Evolutionary conservation across 2,797 vertebrate species (phyloP).

Genomic region (Scolopax rusticola): DNA sequence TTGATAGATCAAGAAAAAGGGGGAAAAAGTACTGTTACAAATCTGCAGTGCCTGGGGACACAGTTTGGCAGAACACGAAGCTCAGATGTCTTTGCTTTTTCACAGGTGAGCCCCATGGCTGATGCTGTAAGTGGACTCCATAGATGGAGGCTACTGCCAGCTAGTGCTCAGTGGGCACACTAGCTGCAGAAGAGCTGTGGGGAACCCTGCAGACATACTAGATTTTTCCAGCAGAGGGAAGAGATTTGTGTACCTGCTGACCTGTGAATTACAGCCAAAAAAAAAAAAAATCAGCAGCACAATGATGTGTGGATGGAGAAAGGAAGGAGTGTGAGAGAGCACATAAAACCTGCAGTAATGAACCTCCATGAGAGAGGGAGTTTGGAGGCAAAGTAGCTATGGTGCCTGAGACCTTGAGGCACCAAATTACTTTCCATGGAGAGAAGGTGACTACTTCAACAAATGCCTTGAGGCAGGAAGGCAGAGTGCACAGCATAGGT

Average conservation of each 20-base stretch:
- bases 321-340: neutral
- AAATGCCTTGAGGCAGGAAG: neutral
- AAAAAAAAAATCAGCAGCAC: neutral
- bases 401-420: neutral
- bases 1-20: neutral
- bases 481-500: neutral
- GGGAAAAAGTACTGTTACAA: neutral
- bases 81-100: neutral
- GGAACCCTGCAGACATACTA: neutral
- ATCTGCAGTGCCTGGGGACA: neutral
- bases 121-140: neutral
- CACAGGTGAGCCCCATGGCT: rapidly evolving
- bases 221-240: neutral
- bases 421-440: neutral
- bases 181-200: neutral
- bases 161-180: rapidly evolving
- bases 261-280: neutral
- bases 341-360: neutral
- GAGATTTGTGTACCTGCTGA: neutral
- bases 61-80: neutral
- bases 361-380: neutral
- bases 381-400: neutral
- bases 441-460: neutral
- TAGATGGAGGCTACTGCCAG: neutral
- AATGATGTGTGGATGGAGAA: neutral